These are phyloP conservation scores for Sebastes iracundus DNA, from an alignment of 2,797 vertebrate species.

Conservation along the genomic window DNA sequence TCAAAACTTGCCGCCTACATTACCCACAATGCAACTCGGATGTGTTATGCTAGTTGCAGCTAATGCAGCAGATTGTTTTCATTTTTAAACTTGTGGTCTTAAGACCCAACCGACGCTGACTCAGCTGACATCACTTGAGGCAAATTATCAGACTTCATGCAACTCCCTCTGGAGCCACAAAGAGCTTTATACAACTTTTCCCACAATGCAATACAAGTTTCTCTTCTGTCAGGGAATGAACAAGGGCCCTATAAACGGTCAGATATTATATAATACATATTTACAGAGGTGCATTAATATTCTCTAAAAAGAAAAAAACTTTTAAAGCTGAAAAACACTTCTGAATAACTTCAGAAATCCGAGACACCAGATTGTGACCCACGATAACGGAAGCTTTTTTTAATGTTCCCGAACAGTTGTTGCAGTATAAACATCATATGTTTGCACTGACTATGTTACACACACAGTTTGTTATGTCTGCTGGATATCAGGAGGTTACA, in stretches of 20 bases:
- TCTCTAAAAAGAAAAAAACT: rapidly evolving
- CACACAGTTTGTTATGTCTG: conserved; percentile 49
- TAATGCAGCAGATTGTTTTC: neutral
- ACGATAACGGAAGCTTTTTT: neutral
- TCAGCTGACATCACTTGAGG: neutral
- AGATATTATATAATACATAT: neutral
- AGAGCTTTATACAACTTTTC: neutral
- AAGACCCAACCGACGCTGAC: neutral
- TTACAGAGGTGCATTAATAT: neutral
- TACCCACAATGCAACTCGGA: neutral
- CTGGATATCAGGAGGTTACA: conserved; percentile 30
- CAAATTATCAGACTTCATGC: rapidly evolving
- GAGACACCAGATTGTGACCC: neutral
- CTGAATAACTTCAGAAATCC: neutral
- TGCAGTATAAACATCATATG: conserved; percentile 16
- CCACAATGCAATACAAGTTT: neutral
- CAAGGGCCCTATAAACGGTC: neutral
- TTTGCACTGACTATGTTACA: conserved; percentile 22
- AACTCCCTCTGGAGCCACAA: neutral
- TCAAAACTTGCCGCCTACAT: neutral
- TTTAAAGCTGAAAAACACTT: neutral
- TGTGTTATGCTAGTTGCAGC: neutral
- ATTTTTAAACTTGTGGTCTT: neutral
- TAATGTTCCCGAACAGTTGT: conserved; percentile 2
- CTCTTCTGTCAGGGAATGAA: neutral